These are phyloP conservation scores for Amphilophus citrinellus DNA, from an alignment of 2,113 vertebrate genomes.

Conservation along the genomic window DNA sequence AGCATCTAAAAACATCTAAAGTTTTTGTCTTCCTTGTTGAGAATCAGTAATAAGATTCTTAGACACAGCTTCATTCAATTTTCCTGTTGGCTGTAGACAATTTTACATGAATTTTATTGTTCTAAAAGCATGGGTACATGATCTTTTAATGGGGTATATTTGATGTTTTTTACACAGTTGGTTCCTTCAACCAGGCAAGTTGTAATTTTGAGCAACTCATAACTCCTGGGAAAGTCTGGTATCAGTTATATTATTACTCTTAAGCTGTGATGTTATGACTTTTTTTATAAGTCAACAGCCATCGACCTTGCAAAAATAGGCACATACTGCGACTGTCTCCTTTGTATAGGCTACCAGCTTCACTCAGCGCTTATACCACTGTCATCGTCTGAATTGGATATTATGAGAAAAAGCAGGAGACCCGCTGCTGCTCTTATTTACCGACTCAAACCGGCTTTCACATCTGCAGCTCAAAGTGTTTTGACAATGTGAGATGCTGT, in stretches of 20 bases:
- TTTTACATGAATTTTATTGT: neutral
- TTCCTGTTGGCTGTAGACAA: neutral
- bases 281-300: neutral
- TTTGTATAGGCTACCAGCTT: neutral
- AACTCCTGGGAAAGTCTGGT: too few species aligned
- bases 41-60: neutral
- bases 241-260: neutral
- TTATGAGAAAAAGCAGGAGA: neutral
- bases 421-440: neutral
- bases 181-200: neutral
- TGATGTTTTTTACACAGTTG: accelerated
- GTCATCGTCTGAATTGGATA: neutral
- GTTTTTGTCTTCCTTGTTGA: neutral
- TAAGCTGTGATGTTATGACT: neutral
- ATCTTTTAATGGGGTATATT: neutral
- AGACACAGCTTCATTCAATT: neutral
- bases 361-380: neutral
- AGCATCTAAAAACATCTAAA: neutral
- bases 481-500: neutral
- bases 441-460: neutral
- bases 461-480: conserved; percentile 5
- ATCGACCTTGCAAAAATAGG: neutral
- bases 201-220: too few species aligned
- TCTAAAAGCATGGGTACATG: neutral
- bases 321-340: neutral